Base-by-base conservation (phyloP, 2,113 vertebrate species). In the Phylloscopus trochilus region DNA sequence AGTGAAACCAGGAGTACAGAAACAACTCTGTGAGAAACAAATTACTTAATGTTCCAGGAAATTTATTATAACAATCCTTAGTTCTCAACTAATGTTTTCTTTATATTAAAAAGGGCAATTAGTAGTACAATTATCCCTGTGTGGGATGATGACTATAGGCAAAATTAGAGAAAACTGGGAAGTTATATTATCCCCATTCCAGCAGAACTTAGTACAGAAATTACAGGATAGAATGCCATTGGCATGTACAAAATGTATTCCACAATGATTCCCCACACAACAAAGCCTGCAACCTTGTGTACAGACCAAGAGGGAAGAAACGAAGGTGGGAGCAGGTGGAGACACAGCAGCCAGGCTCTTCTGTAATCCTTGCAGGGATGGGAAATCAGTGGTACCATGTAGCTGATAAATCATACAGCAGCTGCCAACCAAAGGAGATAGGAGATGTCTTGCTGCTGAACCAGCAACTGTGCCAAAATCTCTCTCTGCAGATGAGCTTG, bases 331-430 rank as follows among this genome's bases (percentile, higher is more conserved):
- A 74, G 60, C 44, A 60, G 62, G 28, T n/a, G n/a, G 28, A 75
- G 53, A 26, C 9, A 8, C 0, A 6, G 53, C 39, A 68, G n/a
- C 11, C 62, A 83, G 22, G 62, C 24, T 35, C 62, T 76, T 53
- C 41, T 55, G 17, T 7, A 41, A 47, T 47, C 30, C 55, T 62
- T 69, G 47, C 78, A 39, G 17, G 46, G 20, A 22, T 31, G 22
- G 37, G 31, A 66, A 66, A 18, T 2, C 0, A 0, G 23, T 28
- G n/a, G n/a, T 11, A 41, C 30, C 30, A 41, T 4, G 0, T 1
- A 27, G 47, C 47, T 62, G 55, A 68, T 41, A 47, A 76, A 89
- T n/a, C 47, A 76, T 76, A 73, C 15, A 69, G 70, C 30, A 76
- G 21, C 63, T 69, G n/a, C 41, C 78, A 55, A 0, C 30, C 21